A percentile compares a stretch with the other conserved stretches of the same genome.
phyloP scores from a whole-genome alignment of 2,113 vertebrate species.

The Crotalus viridis region DNA sequence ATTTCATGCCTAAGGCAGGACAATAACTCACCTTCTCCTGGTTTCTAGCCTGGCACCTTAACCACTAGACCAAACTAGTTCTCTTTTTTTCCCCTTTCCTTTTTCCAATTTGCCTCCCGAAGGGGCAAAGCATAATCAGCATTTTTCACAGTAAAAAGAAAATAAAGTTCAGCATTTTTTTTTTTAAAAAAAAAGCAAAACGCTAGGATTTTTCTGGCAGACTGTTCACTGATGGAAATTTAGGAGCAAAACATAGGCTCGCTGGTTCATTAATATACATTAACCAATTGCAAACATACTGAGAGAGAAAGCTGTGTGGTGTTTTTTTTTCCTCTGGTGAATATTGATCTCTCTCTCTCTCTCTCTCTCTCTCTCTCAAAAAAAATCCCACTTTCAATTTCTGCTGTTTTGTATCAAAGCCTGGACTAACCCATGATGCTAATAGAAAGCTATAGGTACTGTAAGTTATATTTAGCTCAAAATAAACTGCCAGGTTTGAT shows the following conservation, averaged over 20 bases:
- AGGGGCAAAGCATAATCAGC: background rate
- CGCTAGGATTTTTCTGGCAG: background rate
- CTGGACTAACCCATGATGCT: constrained; percentile 53
- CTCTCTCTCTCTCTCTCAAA: too few relatives aligned
- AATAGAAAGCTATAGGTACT: constrained; percentile 57
- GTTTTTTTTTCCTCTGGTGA: constrained; percentile 11
- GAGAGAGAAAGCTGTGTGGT: constrained; percentile 55
- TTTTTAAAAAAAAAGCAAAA: background rate
- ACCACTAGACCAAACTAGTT: background rate
- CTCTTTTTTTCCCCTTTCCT: background rate
- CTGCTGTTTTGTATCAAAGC: constrained; percentile 32
- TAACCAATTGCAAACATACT: constrained; percentile 53
- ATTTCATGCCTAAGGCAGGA: background rate
- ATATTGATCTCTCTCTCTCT: constrained; percentile 6
- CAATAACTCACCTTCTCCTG: background rate
- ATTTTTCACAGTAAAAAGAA: background rate
- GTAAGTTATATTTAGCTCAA: constrained; percentile 75
- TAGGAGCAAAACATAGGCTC: constrained; percentile 47
- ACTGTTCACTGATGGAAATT: constrained; percentile 4
- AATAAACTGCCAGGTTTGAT: constrained; percentile 73
- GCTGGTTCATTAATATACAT: constrained; percentile 48
- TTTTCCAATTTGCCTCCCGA: background rate
- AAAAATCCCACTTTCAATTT: constrained; percentile 4
- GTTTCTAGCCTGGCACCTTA: background rate
- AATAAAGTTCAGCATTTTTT: background rate